Evolutionary conservation across 2,888 invertebrate genomes (phyloP), one percentile per base, ranked within the genome.

Genomic region (Automeris io): DNA sequence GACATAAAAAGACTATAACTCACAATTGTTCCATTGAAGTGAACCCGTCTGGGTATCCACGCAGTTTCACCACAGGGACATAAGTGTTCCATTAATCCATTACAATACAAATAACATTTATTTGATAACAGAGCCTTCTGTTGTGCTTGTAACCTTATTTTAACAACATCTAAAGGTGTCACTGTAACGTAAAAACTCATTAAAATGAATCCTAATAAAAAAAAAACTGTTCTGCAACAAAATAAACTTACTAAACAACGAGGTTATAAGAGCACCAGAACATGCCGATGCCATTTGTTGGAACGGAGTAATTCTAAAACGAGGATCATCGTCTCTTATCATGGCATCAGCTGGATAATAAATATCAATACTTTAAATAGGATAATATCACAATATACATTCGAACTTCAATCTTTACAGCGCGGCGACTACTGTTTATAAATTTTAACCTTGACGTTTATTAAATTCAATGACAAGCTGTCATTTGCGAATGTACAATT

Each of bases 81-180:
- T 23, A 98, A 79, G 70, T 99, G 98, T 77, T 99, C 99, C 98
- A 99, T 99, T 7, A 99, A 86, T 0, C 99, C 99, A 88, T 99
- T 99, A 70, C 97, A 97, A 75, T 97, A 99, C 5, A 99, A 82
- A 70, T 96, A 99, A 76, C 98, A 98, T 76, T 94, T 94, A 51
- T 95, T 94, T 5, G 92, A 92, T 3, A 92, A 78, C 53, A 93
- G 70, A 1, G 93, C 91, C 58, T 95, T 96, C 62, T 95, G 94
- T 74, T 99, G 99, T 2, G 96, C 92, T 85, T 99, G 99, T 25
- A 99, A 88, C 34, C 99, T 90, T 46, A 98, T 97, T 88, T 99
- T 99, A 1, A 99, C 95, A n/a, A 99, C 99, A 88, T 99, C 99
- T 51, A 99, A 83, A 0, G 99, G 99, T 0, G 99, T 99, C 86